phyloP scores from a whole-genome alignment of 2,797 vertebrate species.

The Sarcoramphus papa region DNA sequence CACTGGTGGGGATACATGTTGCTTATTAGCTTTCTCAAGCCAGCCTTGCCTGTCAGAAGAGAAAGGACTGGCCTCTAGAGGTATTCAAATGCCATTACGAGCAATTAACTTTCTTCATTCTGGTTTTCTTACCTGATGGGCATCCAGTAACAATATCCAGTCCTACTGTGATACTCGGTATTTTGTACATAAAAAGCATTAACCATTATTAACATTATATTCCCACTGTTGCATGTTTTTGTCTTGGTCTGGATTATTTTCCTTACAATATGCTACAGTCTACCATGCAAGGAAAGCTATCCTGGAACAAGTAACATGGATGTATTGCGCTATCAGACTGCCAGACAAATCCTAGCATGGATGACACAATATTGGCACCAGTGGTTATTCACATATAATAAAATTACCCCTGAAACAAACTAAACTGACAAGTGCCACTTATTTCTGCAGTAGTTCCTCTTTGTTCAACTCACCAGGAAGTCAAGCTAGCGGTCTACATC shows the following conservation, averaged over 20 bases:
- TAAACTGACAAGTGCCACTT: neutral
- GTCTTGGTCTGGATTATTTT: neutral
- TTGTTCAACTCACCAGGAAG: neutral
- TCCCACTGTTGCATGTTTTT: neutral
- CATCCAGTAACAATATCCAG: neutral
- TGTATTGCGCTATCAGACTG: neutral
- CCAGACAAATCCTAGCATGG: neutral
- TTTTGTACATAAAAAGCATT: neutral
- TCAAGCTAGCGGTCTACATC: neutral
- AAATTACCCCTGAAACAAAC: neutral
- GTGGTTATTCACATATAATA: neutral
- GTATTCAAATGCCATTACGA: neutral
- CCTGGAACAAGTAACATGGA: neutral
- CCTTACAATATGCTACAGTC: neutral
- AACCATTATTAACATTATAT: neutral
- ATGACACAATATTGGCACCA: neutral
- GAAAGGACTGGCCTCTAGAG: neutral
- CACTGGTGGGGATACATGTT: neutral
- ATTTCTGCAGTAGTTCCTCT: neutral
- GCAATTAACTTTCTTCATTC: neutral
- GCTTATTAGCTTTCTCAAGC: neutral
- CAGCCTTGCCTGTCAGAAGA: neutral
- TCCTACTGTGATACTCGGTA: neutral
- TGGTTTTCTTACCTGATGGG: neutral
- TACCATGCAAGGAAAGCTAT: neutral